Conservation (phyloP, 2,113 vertebrate species). For the Terrapene triunguis region DNA sequence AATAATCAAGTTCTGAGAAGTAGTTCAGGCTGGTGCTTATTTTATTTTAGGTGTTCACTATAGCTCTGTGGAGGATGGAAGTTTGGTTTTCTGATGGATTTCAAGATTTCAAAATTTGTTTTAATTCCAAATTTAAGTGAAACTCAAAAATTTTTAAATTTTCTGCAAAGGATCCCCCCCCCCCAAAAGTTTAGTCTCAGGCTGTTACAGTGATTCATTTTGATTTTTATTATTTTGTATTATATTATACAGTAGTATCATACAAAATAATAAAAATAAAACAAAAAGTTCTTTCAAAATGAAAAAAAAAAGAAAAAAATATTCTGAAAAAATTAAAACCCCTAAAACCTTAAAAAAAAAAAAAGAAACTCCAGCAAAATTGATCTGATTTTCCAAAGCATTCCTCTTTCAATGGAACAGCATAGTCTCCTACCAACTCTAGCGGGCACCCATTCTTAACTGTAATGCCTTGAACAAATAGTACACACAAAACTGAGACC, state of each 20-base stretch:
- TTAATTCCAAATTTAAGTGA: slow-evolving; percentile 19
- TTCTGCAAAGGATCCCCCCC: not conserved
- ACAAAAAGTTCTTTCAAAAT: slow-evolving; percentile 34
- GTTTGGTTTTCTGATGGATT: not conserved
- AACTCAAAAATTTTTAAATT: not conserved
- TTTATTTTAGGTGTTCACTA: not conserved
- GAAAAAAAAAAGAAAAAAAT: not conserved
- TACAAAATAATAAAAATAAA: slow-evolving; percentile 54
- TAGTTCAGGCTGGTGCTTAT: not conserved
- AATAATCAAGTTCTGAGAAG: not conserved
- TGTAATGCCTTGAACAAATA: slow-evolving; percentile 50
- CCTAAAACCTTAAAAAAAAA: too few species aligned
- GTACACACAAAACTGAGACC: slow-evolving; percentile 27
- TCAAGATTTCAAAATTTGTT: not conserved
- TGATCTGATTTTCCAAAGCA: slow-evolving; percentile 30
- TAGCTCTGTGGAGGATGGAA: not conserved
- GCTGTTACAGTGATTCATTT: not conserved
- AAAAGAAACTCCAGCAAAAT: slow-evolving; percentile 7
- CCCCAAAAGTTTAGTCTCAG: not conserved
- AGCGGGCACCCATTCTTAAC: not conserved
- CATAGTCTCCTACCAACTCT: not conserved
- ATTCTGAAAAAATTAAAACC: too few species aligned
- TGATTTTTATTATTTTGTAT: not conserved
- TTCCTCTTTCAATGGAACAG: slow-evolving; percentile 43
- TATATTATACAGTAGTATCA: slow-evolving; percentile 40